phyloP scores from a whole-genome alignment of 2,888 invertebrate species.

The Quadroppia sp. region DNA sequence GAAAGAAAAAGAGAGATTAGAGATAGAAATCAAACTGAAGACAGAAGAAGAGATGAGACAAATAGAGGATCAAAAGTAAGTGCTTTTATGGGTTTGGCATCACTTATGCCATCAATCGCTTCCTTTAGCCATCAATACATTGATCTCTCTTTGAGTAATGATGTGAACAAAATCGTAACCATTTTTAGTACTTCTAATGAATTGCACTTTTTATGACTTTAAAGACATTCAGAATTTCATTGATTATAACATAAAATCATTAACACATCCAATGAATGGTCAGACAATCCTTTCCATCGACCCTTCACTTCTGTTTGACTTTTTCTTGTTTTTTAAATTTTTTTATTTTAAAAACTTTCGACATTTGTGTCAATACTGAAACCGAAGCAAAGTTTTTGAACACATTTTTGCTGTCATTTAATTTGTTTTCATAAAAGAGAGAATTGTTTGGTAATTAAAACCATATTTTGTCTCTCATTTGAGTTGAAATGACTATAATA shows the following conservation, averaged over 20 bases:
- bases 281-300: too few species aligned
- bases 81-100: slow-evolving; percentile 25
- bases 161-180: slow-evolving; percentile 8
- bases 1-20: slow-evolving; percentile 50
- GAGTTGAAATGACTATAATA: neutral
- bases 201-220: neutral
- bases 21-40: slow-evolving; percentile 52
- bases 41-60: slow-evolving; percentile 51
- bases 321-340: too few species aligned
- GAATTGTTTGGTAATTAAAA: neutral
- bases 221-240: neutral
- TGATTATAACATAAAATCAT: too few species aligned
- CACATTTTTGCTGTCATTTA: too few species aligned
- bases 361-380: too few species aligned
- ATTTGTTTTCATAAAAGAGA: too few species aligned
- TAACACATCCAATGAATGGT: too few species aligned
- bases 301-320: too few species aligned
- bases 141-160: neutral
- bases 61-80: slow-evolving; percentile 49
- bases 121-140: neutral
- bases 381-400: too few species aligned
- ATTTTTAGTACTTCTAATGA: slow-evolving; percentile 17
- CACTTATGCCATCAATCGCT: slow-evolving; percentile 30
- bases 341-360: too few species aligned
- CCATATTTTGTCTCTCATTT: too few species aligned